Evolutionary conservation across 2,888 invertebrate genomes (phyloP), one percentile per base, ranked within the genome.

Genomic region (Dasypolia templi): DNA sequence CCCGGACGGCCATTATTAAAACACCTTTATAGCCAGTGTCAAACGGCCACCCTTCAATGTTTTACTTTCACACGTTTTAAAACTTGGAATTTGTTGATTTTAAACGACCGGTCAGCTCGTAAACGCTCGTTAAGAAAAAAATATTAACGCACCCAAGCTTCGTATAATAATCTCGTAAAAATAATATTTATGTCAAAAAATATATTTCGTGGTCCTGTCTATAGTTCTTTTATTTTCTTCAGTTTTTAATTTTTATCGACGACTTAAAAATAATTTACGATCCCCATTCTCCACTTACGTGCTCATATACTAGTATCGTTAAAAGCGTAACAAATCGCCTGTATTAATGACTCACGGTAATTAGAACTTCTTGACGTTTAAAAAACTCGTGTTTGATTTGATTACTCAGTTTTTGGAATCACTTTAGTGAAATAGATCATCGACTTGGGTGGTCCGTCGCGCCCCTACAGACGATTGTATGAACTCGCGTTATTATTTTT

Each of bases 31-130:
- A 87, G 86, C 87, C 77, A 68, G 77, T 87, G 91, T 91, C 91
- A 89, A 88, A 64, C 64, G 53, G 83, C 79, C 82, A 92, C 92
- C 93, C 92, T 91, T 91, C 92, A 93, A 91, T 93, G 89, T 92
- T 94, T 91, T 92, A 93, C 94, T 95, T 95, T 96, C 95, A 95
- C 95, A 96, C 95, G 95, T 95, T 95, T 92, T 93, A 92, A 94
- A 93, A 94, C 87, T 84, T 90, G 89, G 92, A 92, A 93, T 94
- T 93, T 93, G 93, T 92, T 92, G 88, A 89, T 91, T 90, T 88
- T 75, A 84, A 92, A 93, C 91, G 92, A 93, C 89, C 91, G 92
- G 93, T 91, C 93, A 91, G 88, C 91, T 94, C 94, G 89, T 95
- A 94, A 95, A 95, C 86, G 77, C 89, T 92, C 86, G 91, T 91